Evolutionary conservation across 2,888 invertebrate species (phyloP), one percentile per base, ranked within the genome.

Genomic region (Lasius platythorax): DNA sequence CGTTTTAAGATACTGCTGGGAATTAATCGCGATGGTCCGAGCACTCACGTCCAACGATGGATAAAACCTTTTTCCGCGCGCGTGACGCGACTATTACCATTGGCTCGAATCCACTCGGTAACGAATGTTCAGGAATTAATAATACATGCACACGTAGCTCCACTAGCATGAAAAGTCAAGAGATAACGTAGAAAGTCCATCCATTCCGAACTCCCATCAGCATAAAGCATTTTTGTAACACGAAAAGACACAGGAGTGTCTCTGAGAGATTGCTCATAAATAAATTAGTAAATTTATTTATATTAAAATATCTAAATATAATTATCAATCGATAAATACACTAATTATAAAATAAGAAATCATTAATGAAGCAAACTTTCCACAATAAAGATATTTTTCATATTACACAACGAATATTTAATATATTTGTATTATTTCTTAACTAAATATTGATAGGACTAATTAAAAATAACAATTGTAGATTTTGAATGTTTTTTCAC

Each of bases 21-120:
- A 81, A 81, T 81, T 81, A 81, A 81, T 81, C 79, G 79, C 79
- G 79, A 81, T 81, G 79, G 79, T 73, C 61, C 72, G 61, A 23
- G 79, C 79, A 73, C 79, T 81, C 73, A 73, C 79, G 79, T 81
- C 18, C 79, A 73, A 73, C 79, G 79, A 73, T 81, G 79, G 79
- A 81, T 81, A 79, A 79, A 79, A 72, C 56, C 79, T 79, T 79
- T 79, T 81, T 66, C 79, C 79, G 58, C 73, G 79, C 79, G 79
- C 79, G 79, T 81, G 79, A 81, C 79, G 79, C 79, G 79, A 81
- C 79, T 81, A 73, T 81, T 81, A 81, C 73, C 58, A 43, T 72
- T 58, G 58, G 58, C 79, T 79, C 46, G 79, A 79, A 72, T 79
- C 43, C 72, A 43, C 72, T 33, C 58, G 70, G 61, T 73, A 81